Evolutionary conservation across 92 coral and sea anemone species (phyloP).

Genomic region (Porites rus): DNA sequence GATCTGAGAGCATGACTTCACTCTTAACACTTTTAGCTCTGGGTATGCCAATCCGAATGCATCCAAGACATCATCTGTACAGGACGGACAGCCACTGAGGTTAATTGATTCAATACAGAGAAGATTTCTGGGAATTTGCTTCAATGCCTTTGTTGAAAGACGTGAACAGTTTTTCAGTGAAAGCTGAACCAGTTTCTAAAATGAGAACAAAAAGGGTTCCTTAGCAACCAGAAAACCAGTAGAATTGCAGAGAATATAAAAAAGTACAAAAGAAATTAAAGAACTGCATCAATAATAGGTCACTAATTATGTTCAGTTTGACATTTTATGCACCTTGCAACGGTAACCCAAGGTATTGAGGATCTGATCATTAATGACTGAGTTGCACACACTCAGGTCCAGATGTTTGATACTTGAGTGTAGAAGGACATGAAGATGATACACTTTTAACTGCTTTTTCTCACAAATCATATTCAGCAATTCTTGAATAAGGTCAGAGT

Average conservation of each 20-base stretch:
- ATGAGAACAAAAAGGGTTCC: background rate
- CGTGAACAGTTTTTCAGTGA: slow-evolving; percentile 77
- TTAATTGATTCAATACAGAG: slow-evolving; percentile 64
- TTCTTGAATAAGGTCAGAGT: slow-evolving; percentile 77
- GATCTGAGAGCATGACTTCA: slow-evolving; percentile 69
- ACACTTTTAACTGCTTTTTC: slow-evolving; percentile 59
- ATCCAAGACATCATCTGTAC: slow-evolving; percentile 58
- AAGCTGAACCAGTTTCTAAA: slow-evolving; percentile 81
- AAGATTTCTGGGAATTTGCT: slow-evolving; percentile 56
- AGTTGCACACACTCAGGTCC: slow-evolving; percentile 77
- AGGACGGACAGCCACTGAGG: slow-evolving; percentile 64
- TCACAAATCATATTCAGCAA: slow-evolving; percentile 68
- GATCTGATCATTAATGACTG: slow-evolving; percentile 63
- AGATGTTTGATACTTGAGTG: slow-evolving; percentile 72
- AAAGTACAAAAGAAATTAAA: background rate
- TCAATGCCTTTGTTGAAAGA: slow-evolving; percentile 66
- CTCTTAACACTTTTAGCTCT: slow-evolving; percentile 65
- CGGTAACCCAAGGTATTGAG: slow-evolving; percentile 57
- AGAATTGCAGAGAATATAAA: background rate
- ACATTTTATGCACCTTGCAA: slow-evolving; percentile 66
- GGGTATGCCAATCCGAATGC: slow-evolving; percentile 68
- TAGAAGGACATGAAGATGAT: slow-evolving; percentile 69
- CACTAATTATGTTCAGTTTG: background rate
- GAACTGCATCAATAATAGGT: background rate
- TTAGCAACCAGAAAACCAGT: background rate